phyloP scores from a whole-genome alignment of 2,797 vertebrate species.

The Leptodactylus fallax region DNA sequence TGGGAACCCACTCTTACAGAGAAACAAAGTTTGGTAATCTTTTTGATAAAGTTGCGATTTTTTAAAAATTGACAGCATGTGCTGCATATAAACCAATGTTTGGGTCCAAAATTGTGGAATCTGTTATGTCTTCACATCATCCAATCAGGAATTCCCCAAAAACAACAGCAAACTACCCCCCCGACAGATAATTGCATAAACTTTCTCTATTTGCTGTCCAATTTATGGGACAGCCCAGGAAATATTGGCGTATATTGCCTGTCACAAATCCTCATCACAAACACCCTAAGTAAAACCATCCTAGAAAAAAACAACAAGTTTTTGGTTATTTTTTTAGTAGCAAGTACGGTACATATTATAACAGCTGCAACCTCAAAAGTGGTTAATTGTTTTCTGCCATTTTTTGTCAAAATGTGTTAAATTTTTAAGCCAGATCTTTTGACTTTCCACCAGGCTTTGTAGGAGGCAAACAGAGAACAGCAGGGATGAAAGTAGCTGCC shows the following conservation, averaged over 20 bases:
- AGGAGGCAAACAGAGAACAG: neutral
- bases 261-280: neutral
- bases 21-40: too few species aligned
- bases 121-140: too few species aligned
- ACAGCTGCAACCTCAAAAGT: neutral
- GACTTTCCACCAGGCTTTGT: neutral
- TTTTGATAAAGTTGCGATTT: too few species aligned
- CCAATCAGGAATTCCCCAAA: too few species aligned
- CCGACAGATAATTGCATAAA: too few species aligned
- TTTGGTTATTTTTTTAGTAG: neutral
- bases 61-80: too few species aligned
- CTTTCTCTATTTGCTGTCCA: too few species aligned
- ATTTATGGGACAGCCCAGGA: neutral
- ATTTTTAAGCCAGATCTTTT: neutral
- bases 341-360: neutral
- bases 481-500: neutral
- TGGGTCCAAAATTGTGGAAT: too few species aligned
- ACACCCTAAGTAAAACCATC: too few species aligned
- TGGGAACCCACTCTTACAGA: too few species aligned
- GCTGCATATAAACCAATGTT: too few species aligned
- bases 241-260: neutral
- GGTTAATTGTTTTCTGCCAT: neutral
- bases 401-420: neutral
- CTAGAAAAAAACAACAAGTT: neutral
- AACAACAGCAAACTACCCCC: too few species aligned